phyloP scores from a whole-genome alignment of 2,888 invertebrate species.

The Dynastes tityus region DNA sequence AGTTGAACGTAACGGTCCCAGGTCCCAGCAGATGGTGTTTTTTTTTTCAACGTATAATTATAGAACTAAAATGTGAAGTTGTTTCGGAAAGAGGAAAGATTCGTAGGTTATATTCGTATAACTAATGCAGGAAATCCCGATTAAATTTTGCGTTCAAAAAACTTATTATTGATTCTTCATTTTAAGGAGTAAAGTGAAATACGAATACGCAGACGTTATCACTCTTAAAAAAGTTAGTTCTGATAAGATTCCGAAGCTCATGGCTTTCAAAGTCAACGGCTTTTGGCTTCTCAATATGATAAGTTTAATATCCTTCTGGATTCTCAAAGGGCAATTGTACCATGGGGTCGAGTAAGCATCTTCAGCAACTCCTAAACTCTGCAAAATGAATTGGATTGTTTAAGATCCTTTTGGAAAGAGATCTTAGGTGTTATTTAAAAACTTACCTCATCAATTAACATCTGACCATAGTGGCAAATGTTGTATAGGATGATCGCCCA shows the following conservation, averaged over 20 bases:
- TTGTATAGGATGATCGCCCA: conserved; percentile 58
- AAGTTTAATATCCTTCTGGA: conserved; percentile 54
- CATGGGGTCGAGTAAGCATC: conserved; percentile 55
- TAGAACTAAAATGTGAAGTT: too few relatives aligned
- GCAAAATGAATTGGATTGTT: conserved; percentile 17
- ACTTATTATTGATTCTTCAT: conserved; percentile 16
- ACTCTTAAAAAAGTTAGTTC: conserved; percentile 55
- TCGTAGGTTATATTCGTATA: too few relatives aligned
- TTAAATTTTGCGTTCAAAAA: too few relatives aligned
- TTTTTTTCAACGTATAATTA: too few relatives aligned
- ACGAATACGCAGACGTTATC: conserved; percentile 50
- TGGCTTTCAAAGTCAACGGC: conserved; percentile 54
- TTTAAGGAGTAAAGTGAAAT: conserved; percentile 50
- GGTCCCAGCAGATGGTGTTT: too few relatives aligned
- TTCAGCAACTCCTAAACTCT: conserved; percentile 55
- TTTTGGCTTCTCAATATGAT: conserved; percentile 54
- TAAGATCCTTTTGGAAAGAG: too few relatives aligned
- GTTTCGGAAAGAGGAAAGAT: too few relatives aligned
- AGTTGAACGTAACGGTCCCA: too few relatives aligned
- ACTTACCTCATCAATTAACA: conserved; percentile 59
- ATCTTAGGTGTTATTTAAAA: too few relatives aligned
- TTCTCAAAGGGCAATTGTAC: conserved; percentile 51
- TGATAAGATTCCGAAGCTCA: conserved; percentile 54
- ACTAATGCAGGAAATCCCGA: too few relatives aligned
- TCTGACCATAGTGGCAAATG: conserved; percentile 59